These are phyloP conservation scores for Phengaris arion DNA, from an alignment of 2,888 invertebrate species.

Conservation along the genomic window DNA sequence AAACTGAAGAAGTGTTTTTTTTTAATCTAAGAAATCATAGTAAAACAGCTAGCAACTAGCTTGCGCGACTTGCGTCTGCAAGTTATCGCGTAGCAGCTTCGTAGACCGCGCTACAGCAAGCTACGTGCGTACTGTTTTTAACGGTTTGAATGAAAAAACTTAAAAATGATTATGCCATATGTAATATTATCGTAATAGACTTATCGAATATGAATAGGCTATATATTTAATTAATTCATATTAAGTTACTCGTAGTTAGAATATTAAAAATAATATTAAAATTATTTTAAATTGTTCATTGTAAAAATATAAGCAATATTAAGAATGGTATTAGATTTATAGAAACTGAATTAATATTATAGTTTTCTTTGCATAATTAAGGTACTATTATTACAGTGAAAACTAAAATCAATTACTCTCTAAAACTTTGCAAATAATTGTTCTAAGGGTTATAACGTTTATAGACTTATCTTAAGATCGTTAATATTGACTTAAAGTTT, in stretches of 20 bases:
- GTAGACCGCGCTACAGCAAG: conserved; percentile 4
- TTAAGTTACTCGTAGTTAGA: no score
- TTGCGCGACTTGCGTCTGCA: no score
- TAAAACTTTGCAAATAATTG: background rate
- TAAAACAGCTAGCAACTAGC: no score
- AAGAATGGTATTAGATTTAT: background rate
- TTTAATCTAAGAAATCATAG: no score
- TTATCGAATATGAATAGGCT: no score
- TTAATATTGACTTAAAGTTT: conserved; percentile 3
- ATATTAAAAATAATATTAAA: background rate
- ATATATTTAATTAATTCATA: no score
- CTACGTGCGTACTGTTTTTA: background rate
- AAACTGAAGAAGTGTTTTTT: no score
- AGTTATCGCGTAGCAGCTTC: background rate
- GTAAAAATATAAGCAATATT: background rate
- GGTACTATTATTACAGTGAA: background rate
- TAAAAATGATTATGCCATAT: no score
- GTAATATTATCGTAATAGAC: no score
- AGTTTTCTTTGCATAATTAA: conserved; percentile 1
- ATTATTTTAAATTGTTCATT: background rate
- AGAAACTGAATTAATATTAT: background rate
- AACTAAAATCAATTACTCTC: background rate
- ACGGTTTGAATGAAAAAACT: no score
- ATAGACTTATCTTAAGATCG: background rate
- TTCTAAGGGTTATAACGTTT: background rate